Evolutionary conservation across 2,113 vertebrate genomes (phyloP).

Genomic region (Agelaius phoeniceus): DNA sequence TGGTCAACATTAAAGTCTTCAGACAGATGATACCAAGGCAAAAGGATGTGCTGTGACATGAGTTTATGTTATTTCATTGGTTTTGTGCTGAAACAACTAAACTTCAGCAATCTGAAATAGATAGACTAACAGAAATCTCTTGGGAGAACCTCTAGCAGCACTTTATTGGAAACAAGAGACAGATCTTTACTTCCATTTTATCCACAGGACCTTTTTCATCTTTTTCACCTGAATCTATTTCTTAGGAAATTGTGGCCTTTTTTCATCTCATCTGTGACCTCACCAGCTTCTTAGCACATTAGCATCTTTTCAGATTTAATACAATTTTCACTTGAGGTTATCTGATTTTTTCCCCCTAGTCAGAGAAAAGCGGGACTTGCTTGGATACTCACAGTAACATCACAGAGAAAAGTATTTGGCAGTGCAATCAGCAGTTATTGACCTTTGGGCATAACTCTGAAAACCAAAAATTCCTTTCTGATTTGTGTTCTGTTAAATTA

Average conservation of each 20-base stretch:
- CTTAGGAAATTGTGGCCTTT: not conserved
- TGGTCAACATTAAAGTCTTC: slow-evolving; percentile 10
- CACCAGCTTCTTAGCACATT: not conserved
- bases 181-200: not conserved
- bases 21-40: not conserved
- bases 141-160: not conserved
- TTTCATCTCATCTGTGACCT: slow-evolving; percentile 18
- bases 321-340: not conserved
- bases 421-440: slow-evolving; percentile 31
- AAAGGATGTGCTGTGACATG: not conserved
- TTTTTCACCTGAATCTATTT: slow-evolving; percentile 5
- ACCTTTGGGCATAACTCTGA: slow-evolving; percentile 22
- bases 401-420: slow-evolving; percentile 26
- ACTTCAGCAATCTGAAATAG: not conserved
- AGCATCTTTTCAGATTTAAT: not conserved
- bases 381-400: not conserved
- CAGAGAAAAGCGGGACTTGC: not conserved
- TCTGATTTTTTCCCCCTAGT: not conserved
- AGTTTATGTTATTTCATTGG: not conserved
- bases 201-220: not conserved
- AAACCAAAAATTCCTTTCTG: slow-evolving; percentile 44
- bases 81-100: not conserved
- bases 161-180: not conserved
- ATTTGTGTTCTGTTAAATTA: not conserved
- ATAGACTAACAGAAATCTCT: not conserved